Base-by-base conservation (phyloP, 2,113 vertebrate species). In the Pao palembangensis region DNA sequence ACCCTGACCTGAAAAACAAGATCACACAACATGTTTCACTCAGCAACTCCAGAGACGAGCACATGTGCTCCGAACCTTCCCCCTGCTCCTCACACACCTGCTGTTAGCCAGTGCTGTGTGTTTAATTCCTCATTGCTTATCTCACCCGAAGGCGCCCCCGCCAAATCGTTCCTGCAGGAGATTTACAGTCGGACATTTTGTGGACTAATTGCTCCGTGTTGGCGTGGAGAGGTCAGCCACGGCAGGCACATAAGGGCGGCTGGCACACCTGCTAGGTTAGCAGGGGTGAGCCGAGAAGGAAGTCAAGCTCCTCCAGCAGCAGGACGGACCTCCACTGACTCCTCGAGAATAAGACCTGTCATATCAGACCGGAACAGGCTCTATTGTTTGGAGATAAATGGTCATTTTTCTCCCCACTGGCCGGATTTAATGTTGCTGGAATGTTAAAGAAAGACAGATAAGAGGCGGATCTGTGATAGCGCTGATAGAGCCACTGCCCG, bases 161-260 rank as follows among this genome's bases (percentile, higher is more conserved):
- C 78, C 81, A 86, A 87, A 74, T 78, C 71, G 49, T 73, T 64
- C 70, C 80, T 17, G 49, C 62, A 20, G 66, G 70, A 88, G 87
- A 91, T 90, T 88, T 90, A 88, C 72, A 67, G 81, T 75, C 75
- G 55, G 76, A 76, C 88, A 88, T 90, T 89, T 86, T 88, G 73
- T 72, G 79, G 71, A 81, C 86, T 89, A 90, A 90, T 90, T 90
- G 87, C 77, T 56, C 67, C 19, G 64, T 51, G 55, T 52, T 50
- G 44, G 81, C 53, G 76, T 68, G 57, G 65, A 2, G 79, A 83
- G 87, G 88, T 91, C 88, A 88, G 78, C 70, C 72, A 44, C 62
- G 58, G 76, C 66, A 65, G 46, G 67, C 52, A 42, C 20, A 3
- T 47, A 43, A 55, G 71, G 68, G 55, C 20, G 6, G 53, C 51